Evolutionary conservation across 2,888 invertebrate genomes (phyloP).

Genomic region (Sicus ferrugineus): DNA sequence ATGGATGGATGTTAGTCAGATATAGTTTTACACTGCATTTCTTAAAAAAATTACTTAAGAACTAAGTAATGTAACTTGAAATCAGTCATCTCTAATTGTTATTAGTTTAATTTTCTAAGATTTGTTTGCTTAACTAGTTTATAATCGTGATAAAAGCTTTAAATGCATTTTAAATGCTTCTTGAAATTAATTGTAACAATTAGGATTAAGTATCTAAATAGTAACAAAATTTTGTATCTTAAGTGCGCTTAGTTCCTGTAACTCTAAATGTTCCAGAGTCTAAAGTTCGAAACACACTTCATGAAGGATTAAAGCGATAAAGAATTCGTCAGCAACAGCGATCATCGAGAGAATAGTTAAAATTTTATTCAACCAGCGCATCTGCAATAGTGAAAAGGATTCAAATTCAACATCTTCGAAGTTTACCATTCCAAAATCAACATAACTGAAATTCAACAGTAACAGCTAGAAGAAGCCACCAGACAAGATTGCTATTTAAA

Average conservation of each 20-base stretch:
- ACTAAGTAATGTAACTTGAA: not conserved
- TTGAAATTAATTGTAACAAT: too few relatives aligned
- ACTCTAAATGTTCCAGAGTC: not conserved
- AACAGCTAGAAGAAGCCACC: too few relatives aligned
- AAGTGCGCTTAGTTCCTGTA: not conserved
- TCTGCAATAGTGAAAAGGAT: not conserved
- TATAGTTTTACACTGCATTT: not conserved
- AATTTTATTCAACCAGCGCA: not conserved
- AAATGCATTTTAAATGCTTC: conserved; percentile 4
- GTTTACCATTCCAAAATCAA: too few relatives aligned
- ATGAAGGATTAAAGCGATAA: not conserved
- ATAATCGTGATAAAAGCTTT: not conserved
- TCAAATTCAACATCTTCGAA: too few relatives aligned
- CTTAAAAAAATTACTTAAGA: not conserved
- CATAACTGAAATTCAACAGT: too few relatives aligned
- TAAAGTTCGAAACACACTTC: not conserved
- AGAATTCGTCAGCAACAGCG: not conserved
- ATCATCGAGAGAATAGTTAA: not conserved
- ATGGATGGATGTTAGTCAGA: not conserved
- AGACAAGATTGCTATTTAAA: too few relatives aligned
- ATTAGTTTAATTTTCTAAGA: not conserved
- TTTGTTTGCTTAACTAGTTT: not conserved
- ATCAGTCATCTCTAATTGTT: not conserved
- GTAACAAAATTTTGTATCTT: not conserved
- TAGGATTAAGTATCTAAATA: too few relatives aligned